These are phyloP conservation scores for Corythornis leucogaster DNA, from an alignment of 2,797 vertebrate genomes.

Conservation along the genomic window DNA sequence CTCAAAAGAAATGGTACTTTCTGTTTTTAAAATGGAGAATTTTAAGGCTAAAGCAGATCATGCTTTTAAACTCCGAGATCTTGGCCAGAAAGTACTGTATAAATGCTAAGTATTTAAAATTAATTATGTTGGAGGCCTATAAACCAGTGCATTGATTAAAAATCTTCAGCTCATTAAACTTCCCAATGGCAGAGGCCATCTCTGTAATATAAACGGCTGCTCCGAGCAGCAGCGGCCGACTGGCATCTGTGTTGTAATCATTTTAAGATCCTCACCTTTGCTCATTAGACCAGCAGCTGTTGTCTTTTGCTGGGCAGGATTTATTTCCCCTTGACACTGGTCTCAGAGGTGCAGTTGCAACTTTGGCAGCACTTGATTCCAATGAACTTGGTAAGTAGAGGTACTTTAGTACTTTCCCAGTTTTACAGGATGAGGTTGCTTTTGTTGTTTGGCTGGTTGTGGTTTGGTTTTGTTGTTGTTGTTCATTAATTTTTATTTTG, in stretches of 20 bases:
- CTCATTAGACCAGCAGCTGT: constrained; percentile 8
- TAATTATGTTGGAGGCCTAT: constrained; percentile 16
- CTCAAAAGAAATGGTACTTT: neutral
- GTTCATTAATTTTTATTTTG: no score
- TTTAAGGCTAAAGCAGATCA: neutral
- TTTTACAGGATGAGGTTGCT: neutral
- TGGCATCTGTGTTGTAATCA: constrained; percentile 21
- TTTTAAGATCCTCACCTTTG: constrained; percentile 9
- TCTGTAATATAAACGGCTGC: neutral
- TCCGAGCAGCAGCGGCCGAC: neutral
- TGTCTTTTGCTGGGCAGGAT: neutral
- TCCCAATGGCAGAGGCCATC: neutral
- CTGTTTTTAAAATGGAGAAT: neutral
- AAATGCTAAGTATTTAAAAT: constrained; percentile 30
- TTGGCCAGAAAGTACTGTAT: neutral
- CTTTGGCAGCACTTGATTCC: neutral
- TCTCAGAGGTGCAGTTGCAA: neutral
- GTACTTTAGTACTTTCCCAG: neutral
- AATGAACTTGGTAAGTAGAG: neutral
- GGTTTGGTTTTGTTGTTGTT: neutral
- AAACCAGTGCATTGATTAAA: constrained; percentile 61
- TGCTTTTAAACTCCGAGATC: neutral
- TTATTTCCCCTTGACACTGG: neutral
- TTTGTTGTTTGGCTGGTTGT: neutral
- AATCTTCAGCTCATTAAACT: constrained; percentile 42